Evolutionary conservation across 2,797 vertebrate genomes (phyloP).

Genomic region (Sebastes paucispinis): DNA sequence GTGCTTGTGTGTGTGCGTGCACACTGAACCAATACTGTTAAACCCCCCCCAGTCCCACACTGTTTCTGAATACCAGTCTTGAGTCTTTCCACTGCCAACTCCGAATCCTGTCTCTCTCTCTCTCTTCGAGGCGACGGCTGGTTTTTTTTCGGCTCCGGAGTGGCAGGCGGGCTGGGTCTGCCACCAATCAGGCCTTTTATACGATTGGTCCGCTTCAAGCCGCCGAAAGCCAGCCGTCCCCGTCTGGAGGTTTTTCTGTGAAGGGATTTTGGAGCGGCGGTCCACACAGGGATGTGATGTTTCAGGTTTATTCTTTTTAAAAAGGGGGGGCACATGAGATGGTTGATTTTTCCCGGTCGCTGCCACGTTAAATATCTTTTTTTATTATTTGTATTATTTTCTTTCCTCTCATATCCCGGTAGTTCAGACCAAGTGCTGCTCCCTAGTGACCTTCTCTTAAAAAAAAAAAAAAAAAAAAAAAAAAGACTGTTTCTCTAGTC

Average conservation of each 20-base stretch:
- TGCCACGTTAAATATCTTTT: slow-evolving; percentile 24
- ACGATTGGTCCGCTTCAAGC: slow-evolving; percentile 41
- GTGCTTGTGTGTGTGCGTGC: slow-evolving; percentile 20
- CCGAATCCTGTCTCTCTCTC: slow-evolving; percentile 38
- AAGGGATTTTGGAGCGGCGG: slow-evolving; percentile 50
- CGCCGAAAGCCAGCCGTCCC: slow-evolving; percentile 12
- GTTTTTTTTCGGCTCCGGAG: slow-evolving; percentile 9
- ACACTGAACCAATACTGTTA: slow-evolving; percentile 69
- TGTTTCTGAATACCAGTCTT: slow-evolving; percentile 62
- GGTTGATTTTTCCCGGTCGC: slow-evolving; percentile 26
- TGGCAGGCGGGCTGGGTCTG: slow-evolving; percentile 60
- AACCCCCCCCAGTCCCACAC: slow-evolving; percentile 75
- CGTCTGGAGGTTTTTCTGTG: slow-evolving; percentile 41
- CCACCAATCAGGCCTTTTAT: slow-evolving; percentile 18
- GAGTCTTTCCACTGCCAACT: slow-evolving; percentile 67
- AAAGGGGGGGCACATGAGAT: slow-evolving; percentile 36
- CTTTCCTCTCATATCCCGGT: slow-evolving; percentile 42
- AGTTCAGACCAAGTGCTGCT: slow-evolving; percentile 73
- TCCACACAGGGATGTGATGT: slow-evolving; percentile 52
- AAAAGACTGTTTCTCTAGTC: slow-evolving; percentile 80
- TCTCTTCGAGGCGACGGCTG: neutral
- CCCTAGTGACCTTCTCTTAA: slow-evolving; percentile 59
- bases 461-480: too few species aligned
- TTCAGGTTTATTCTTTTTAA: slow-evolving; percentile 57
- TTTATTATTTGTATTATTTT: neutral